A percentile compares a stretch with the other conserved stretches of the same genome.
Conservation (phyloP, 1,140 invertebrate species). For the Globodera rostochiensis region DNA sequence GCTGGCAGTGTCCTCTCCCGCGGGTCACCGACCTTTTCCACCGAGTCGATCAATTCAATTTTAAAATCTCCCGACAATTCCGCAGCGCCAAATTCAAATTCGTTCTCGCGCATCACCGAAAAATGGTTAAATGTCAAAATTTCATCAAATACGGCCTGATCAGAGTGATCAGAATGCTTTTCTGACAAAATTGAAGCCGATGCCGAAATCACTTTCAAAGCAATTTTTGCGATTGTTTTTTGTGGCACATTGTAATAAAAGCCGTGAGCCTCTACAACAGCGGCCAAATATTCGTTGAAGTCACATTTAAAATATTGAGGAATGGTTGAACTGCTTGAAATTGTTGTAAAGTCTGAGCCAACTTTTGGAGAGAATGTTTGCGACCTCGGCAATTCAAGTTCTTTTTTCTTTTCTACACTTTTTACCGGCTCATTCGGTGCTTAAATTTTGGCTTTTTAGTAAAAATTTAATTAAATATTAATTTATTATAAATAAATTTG, state of each 20-base stretch:
- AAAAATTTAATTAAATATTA: not conserved
- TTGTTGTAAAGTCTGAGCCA: too few relatives aligned
- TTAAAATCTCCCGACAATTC: not conserved
- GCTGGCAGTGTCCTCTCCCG: not conserved
- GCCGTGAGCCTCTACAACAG: not conserved
- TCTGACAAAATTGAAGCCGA: not conserved
- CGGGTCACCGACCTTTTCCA: not conserved
- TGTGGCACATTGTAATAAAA: not conserved
- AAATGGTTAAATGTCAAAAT: not conserved
- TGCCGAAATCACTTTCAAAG: not conserved
- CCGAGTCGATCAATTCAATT: not conserved
- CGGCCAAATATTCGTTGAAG: not conserved
- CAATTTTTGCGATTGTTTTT: not conserved
- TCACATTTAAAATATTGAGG: not conserved
- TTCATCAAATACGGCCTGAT: not conserved
- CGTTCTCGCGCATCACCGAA: not conserved
- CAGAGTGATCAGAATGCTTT: not conserved
- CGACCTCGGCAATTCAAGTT: not conserved
- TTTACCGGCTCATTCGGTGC: not conserved
- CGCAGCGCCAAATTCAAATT: not conserved
- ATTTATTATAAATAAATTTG: not conserved
- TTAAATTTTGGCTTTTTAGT: not conserved
- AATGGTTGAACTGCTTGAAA: too few relatives aligned
- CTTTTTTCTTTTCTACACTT: not conserved
- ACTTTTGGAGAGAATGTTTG: too few relatives aligned